Evolutionary conservation across 2,797 vertebrate genomes (phyloP), one percentile per base, ranked within the genome.

Genomic region (Kryptolebias ocellatus): DNA sequence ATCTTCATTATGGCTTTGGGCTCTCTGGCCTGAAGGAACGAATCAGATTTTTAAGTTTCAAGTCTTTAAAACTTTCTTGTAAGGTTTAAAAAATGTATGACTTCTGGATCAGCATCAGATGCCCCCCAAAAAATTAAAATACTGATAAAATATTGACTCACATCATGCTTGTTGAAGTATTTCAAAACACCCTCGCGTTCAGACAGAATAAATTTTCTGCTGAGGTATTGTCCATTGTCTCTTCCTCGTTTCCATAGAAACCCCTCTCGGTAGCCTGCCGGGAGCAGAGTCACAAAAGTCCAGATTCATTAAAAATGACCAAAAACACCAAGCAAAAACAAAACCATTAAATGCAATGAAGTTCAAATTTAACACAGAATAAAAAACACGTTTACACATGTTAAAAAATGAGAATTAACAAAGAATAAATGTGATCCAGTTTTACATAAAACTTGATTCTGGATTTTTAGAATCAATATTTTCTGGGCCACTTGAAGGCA

Each of bases 1-100:
- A 99, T 95, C 93, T 95, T 97, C 95, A 99, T 96, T 64, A 95
- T 70, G 0, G 96, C 96, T 94, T 99, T 99, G 54, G 97, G 97
- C 78, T 98, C 97, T 81, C 94, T 96, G 58, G 96, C 97, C 97
- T 99, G 90, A 45, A 62, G 57, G 56, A 31, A 54, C 29, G 7
- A 6, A 56, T 0, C 20, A 24, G 34, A 61, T 62, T 60, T 27
- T 18, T 2, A 15, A 37, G 12, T 18, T 20, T 29, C 6, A 14
- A 27, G 17, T 63, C 56, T 42, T 20, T 37, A 17, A 54, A 37
- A 24, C n/a, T 24, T 27, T n/a, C 10, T 17, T 34, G 31, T 29
- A 8, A 17, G 28, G 20, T n/a, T 14, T 0, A 37, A 12, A 1
- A 18, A 60, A 44, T 9, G 2, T 24, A 9, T 39, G 37, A 39